Conservation (phyloP, 2,888 invertebrate genomes). For the Zelleria hepariella region DNA sequence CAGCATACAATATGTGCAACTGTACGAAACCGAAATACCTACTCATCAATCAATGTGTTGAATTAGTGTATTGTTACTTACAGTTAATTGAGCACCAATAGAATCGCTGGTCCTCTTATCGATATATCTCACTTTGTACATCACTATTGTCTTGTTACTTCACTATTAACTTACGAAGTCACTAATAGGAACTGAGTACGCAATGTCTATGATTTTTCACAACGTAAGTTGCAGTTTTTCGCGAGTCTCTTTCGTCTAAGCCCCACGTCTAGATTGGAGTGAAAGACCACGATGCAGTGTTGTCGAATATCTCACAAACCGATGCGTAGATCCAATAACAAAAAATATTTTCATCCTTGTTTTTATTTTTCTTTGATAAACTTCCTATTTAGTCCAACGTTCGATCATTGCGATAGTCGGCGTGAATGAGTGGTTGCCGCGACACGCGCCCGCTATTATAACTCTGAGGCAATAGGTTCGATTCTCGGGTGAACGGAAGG, state of each 20-base stretch:
- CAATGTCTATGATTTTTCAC: no score
- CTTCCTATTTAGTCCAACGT: not conserved
- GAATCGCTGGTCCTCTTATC: conserved; percentile 22
- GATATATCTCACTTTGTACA: conserved; percentile 22
- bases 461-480: not conserved
- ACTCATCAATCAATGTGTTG: no score
- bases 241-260: no score
- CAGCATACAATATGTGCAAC: no score
- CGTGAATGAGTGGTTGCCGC: not conserved
- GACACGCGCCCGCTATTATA: not conserved
- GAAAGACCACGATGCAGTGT: not conserved
- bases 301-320: not conserved
- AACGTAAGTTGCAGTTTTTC: no score
- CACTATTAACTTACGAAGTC: not conserved
- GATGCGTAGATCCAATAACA: no score
- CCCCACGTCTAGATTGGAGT: no score
- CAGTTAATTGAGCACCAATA: conserved; percentile 29
- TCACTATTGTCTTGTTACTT: conserved; percentile 17
- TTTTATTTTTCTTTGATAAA: not conserved
- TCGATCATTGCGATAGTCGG: not conserved
- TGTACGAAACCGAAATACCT: no score
- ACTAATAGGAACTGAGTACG: no score
- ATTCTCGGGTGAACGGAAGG: conserved; percentile 1
- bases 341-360: not conserved
- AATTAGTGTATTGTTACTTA: no score